These are phyloP conservation scores for Meloidogyne chitwoodi DNA, from an alignment of 1,140 invertebrate genomes.

Conservation along the genomic window DNA sequence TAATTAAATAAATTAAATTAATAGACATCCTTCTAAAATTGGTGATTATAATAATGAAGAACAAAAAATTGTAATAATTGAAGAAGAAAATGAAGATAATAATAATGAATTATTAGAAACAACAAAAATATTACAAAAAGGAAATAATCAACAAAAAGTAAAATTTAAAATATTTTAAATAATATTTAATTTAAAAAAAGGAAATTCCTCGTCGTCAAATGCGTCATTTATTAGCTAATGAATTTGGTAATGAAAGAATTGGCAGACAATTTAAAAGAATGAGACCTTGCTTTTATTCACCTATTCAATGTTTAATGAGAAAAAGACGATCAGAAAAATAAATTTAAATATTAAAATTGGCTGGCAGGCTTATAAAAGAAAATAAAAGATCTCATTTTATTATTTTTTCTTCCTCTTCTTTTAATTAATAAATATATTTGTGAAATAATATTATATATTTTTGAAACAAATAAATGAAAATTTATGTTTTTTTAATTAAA, in stretches of 20 bases:
- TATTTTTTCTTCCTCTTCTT: not conserved
- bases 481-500: too few species aligned
- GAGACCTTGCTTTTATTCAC: conserved; percentile 28
- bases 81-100: not conserved
- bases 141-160: not conserved
- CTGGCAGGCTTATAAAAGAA: not conserved
- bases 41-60: not conserved
- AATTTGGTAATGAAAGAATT: conserved; percentile 8
- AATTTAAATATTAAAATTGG: not conserved
- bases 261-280: conserved; percentile 21
- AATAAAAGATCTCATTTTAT: not conserved
- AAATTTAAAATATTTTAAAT: too few species aligned
- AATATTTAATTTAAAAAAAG: not conserved
- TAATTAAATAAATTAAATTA: too few species aligned
- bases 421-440: not conserved
- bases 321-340: conserved; percentile 7
- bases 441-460: too few species aligned
- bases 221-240: conserved; percentile 12
- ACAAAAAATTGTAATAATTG: not conserved
- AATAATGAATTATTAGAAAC: not conserved
- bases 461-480: not conserved
- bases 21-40: not conserved
- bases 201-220: conserved; percentile 13
- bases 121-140: not conserved
- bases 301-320: conserved; percentile 29